A percentile compares a stretch with the other conserved stretches of the same genome.
phyloP scores from a whole-genome alignment of 2,113 vertebrate species.

The Clarias batrachus region DNA sequence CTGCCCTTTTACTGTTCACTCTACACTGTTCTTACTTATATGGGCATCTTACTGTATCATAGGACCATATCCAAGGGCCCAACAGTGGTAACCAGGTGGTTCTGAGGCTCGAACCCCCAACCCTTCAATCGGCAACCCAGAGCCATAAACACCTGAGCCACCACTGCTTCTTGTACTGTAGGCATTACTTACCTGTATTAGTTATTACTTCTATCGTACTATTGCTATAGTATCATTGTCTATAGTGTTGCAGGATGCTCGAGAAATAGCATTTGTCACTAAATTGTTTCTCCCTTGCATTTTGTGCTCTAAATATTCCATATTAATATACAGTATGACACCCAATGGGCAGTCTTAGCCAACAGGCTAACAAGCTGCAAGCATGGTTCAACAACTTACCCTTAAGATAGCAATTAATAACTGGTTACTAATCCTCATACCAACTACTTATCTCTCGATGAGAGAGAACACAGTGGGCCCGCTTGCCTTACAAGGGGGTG shows the following conservation, averaged over 20 bases:
- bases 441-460: not conserved
- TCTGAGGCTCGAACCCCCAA: no score
- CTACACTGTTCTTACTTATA: no score
- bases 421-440: not conserved
- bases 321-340: no score
- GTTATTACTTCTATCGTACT: not conserved
- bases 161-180: not conserved
- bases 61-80: no score
- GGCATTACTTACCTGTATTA: not conserved
- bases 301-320: not conserved
- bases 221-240: not conserved
- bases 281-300: not conserved
- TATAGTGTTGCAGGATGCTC: not conserved
- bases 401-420: not conserved
- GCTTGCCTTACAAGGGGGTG: not conserved
- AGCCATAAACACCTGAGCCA: no score
- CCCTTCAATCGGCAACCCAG: no score
- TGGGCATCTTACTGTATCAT: no score
- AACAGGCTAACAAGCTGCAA: not conserved
- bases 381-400: not conserved
- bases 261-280: not conserved
- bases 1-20: no score
- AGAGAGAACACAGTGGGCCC: not conserved
- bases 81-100: no score
- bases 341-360: not conserved